Percentiles rank a stretch among this genome's conserved stretches.
phyloP scores from a whole-genome alignment of 64 coral and sea anemone species.

The Stichodactyla helianthus region DNA sequence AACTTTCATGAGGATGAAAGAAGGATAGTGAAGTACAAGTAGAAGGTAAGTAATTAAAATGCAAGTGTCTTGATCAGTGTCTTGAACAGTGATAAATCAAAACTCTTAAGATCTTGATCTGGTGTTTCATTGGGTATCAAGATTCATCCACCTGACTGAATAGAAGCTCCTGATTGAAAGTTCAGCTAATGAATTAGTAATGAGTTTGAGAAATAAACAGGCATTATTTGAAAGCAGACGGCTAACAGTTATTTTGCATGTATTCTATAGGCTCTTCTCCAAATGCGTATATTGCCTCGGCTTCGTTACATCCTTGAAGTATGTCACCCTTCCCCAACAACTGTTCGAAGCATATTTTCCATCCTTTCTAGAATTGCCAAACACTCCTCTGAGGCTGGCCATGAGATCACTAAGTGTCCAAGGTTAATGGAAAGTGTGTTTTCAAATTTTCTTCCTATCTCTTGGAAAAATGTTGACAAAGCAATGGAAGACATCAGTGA shows the following conservation, averaged over 20 bases:
- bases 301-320: slow-evolving; percentile 91
- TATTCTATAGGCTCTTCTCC: slow-evolving; percentile 63
- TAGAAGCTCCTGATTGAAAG: too few relatives aligned
- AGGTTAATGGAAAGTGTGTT: slow-evolving; percentile 74
- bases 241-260: neutral
- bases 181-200: too few relatives aligned
- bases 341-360: slow-evolving; percentile 54
- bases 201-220: too few relatives aligned
- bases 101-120: too few relatives aligned
- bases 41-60: too few relatives aligned
- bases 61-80: too few relatives aligned
- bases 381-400: slow-evolving; percentile 72
- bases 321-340: slow-evolving; percentile 46
- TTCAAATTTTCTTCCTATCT: slow-evolving; percentile 73
- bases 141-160: too few relatives aligned
- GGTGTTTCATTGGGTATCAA: too few relatives aligned
- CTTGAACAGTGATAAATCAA: too few relatives aligned
- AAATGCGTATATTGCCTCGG: slow-evolving; percentile 84
- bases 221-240: too few relatives aligned
- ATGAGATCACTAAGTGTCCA: slow-evolving; percentile 72
- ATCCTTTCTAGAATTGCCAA: slow-evolving; percentile 75
- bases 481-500: slow-evolving; percentile 5
- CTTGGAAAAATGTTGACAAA: slow-evolving; percentile 53
- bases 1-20: too few relatives aligned
- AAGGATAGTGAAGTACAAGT: too few relatives aligned